Evolutionary conservation across 2,797 vertebrate species (phyloP).

Genomic region (Prionace glauca): DNA sequence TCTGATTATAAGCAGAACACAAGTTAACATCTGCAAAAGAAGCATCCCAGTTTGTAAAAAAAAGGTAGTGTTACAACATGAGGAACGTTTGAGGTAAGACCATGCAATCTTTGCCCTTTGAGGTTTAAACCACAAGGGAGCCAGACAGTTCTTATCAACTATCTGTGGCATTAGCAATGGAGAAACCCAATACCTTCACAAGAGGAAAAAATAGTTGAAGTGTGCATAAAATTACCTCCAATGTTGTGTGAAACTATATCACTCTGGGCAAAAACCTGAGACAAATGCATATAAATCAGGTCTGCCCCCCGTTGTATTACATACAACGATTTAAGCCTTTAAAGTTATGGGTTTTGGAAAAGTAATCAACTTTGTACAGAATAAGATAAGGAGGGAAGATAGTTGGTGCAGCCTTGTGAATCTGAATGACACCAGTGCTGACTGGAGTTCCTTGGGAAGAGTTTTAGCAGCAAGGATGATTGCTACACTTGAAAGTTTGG

Average conservation of each 20-base stretch:
- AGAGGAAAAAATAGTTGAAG: neutral
- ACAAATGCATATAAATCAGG: neutral
- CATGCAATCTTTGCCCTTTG: neutral
- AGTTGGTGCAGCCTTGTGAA: neutral
- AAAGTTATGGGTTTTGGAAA: neutral
- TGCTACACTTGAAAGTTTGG: neutral
- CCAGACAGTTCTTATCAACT: neutral
- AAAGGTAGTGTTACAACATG: neutral
- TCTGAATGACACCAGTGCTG: neutral
- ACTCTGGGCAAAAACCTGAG: neutral
- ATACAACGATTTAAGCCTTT: neutral
- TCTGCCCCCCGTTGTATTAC: neutral
- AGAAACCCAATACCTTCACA: neutral
- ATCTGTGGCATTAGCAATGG: neutral
- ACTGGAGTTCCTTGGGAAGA: neutral
- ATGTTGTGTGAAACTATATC: neutral
- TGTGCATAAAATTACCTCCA: neutral
- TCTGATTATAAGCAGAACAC: slow-evolving; percentile 5
- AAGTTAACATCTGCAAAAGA: neutral
- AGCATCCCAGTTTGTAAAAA: neutral
- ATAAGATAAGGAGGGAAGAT: neutral
- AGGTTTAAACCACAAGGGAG: neutral
- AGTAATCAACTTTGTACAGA: neutral
- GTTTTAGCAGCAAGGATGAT: neutral
- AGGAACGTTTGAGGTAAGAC: neutral